Evolutionary conservation across 64 coral and sea anemone species (phyloP), one percentile per base, ranked within the genome.

Genomic region (Actinia tenebrosa): DNA sequence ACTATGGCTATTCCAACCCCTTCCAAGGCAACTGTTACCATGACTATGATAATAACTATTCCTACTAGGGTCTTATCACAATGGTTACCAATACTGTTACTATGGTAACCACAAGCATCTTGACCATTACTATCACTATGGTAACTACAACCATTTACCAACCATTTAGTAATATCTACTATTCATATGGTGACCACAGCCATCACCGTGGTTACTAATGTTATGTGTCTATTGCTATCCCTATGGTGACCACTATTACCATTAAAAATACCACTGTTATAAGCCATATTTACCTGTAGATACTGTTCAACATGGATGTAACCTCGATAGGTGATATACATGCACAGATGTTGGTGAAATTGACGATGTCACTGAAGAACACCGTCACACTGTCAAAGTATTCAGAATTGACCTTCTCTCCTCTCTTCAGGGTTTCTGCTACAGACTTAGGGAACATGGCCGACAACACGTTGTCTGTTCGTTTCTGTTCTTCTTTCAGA

Each of bases 331-430:
- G 92, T 17, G 92, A 84, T 45, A 94, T 90, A 45, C 18, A 84
- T 4, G 94, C 80, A 60, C 94, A 95, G 26, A 95, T 95, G 69
- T 89, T 89, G 17, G 94, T 95, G 80, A 95, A 95, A 62, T 89
- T 87, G 2, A 95, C 94, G 30, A 95, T 95, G 56, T 95, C 94
- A 56, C 87, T 89, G 80, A 95, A 95, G 45, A 86, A 95, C 15
- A 95, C 94, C 22, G 94, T 95, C 27, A 95, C 94, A 61, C 87
- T 92, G 43, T 95, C 94, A 79, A 95, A 95, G 72, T 95, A 80
- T 50, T 95, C 90, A 27, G 94, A 87, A 25, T 22, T 30, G 16
- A 95, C 94, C 37, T 75, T 92, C 47, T 92, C 79, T 30, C 90
- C 91, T 85, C 64, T 72, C 55, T 95, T 95, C 23, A 95, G 64